Evolutionary conservation across 2,888 invertebrate species (phyloP), one percentile per base, ranked within the genome.

Genomic region (Penaeus monodon): DNA sequence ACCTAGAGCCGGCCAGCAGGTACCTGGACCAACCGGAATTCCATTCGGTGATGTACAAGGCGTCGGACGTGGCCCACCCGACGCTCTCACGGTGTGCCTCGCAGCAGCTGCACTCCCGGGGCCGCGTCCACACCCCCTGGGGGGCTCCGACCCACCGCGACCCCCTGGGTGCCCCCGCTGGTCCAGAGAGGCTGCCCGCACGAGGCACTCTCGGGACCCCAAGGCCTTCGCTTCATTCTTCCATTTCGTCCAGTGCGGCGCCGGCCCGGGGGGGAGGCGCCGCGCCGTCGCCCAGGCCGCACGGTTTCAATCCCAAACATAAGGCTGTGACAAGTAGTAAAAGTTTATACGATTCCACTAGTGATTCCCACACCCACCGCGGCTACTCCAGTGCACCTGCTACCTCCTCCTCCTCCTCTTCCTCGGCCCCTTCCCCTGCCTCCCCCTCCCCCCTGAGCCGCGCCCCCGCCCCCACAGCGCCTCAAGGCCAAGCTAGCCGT

Each of bases 1-100:
- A 96, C 93, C 94, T 98, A 91, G 97, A 98, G 92, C 96, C 96
- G 14, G 93, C 96, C 86, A 94, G 94, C 91, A 88, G 88, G 85
- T 90, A 90, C 85, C 82, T 90, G 85, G 49, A 77, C 65, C 66
- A 78, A 63, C 90, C 93, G 85, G 91, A 92, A 88, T 94, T 96
- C 93, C 97, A 97, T 93, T 96, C 96, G 91, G 95, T 97, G 92
- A 95, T 97, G 91, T 97, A 97, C 93, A 95, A 95, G 91, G 93
- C 95, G 90, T 95, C 96, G 82, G 97, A 97, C 93, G 96, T 97
- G 86, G 88, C 90, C 76, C 91, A 91, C 90, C 92, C 92, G 24
- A 89, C 88, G 73, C 90, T 74, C 85, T 73, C 90, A 70, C 85
- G 94, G 29, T 95, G 95, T 92, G 94, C 95, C 90, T 95, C 95